phyloP scores from a whole-genome alignment of 1,140 invertebrate genomes.

The Diorhabda sublineata region DNA sequence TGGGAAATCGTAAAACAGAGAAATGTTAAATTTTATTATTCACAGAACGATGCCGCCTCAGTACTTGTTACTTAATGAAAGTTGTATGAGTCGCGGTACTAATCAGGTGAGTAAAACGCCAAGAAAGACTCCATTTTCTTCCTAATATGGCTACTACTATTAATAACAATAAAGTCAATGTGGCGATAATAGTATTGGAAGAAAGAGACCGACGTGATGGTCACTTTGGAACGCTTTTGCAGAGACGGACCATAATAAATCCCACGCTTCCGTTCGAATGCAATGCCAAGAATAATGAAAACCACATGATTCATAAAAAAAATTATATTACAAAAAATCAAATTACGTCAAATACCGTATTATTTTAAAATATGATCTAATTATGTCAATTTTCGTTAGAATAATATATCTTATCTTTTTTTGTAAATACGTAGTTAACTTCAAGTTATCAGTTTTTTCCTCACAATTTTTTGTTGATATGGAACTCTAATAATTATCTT shows the following conservation, averaged over 20 bases:
- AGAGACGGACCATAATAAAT: not conserved
- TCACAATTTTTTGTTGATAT: not conserved
- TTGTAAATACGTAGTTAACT: not conserved
- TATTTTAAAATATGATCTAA: not conserved
- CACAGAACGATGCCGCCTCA: constrained; percentile 30
- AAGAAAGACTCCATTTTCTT: constrained; percentile 37
- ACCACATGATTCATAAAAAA: not conserved
- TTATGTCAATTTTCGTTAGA: not conserved
- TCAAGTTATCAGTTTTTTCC: not conserved
- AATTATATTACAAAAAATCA: not conserved
- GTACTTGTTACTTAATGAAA: constrained; percentile 32
- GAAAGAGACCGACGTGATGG: constrained; percentile 34
- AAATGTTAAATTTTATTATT: constrained; percentile 42
- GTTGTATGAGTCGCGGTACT: constrained; percentile 35
- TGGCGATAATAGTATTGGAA: constrained; percentile 47
- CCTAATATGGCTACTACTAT: constrained; percentile 46
- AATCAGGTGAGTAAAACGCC: constrained; percentile 45
- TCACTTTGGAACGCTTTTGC: constrained; percentile 9
- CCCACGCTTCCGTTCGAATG: too few species aligned
- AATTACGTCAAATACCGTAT: not conserved
- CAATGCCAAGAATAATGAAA: not conserved
- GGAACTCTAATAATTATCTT: not conserved
- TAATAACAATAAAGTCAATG: constrained; percentile 49
- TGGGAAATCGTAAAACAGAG: constrained; percentile 32
- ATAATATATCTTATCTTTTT: not conserved